phyloP scores from a whole-genome alignment of 2,113 vertebrate species.

The Campylomormyrus numenius region DNA sequence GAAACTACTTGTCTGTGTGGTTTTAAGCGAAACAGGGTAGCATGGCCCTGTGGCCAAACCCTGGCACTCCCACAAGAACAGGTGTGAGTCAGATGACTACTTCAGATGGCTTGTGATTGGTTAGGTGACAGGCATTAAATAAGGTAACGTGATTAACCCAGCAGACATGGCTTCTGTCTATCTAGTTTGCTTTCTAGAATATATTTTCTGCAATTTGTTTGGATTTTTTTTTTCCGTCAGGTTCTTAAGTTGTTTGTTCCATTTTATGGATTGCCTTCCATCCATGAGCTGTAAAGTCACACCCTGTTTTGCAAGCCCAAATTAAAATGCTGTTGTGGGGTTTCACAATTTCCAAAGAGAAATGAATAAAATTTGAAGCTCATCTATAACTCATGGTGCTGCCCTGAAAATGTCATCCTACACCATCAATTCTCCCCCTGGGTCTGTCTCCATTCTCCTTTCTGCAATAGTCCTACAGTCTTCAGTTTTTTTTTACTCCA shows the following conservation, averaged over 20 bases:
- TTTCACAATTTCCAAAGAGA: slow-evolving; percentile 33
- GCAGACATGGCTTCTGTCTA: neutral
- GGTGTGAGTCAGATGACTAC: neutral
- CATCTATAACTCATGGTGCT: slow-evolving; percentile 61
- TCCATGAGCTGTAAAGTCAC: neutral
- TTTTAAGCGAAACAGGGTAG: neutral
- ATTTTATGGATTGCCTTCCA: neutral
- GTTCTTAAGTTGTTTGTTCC: neutral
- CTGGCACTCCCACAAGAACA: neutral
- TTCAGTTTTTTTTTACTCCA: neutral
- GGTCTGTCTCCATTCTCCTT: slow-evolving; percentile 29
- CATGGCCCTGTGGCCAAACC: neutral
- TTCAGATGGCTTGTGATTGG: neutral
- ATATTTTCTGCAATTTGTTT: neutral
- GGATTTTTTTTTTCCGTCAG: neutral
- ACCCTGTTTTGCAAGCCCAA: slow-evolving; percentile 24
- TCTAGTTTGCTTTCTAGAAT: neutral
- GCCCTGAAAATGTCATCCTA: slow-evolving; percentile 65
- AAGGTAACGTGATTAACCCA: neutral
- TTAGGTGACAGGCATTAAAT: neutral
- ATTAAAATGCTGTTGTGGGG: slow-evolving; percentile 25
- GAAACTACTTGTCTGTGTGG: neutral
- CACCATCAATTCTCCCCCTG: slow-evolving; percentile 47
- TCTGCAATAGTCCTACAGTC: neutral
- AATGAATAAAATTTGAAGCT: slow-evolving; percentile 58